Base-by-base conservation (phyloP, 2,113 vertebrate species). In the Ascaphus truei region DNA sequence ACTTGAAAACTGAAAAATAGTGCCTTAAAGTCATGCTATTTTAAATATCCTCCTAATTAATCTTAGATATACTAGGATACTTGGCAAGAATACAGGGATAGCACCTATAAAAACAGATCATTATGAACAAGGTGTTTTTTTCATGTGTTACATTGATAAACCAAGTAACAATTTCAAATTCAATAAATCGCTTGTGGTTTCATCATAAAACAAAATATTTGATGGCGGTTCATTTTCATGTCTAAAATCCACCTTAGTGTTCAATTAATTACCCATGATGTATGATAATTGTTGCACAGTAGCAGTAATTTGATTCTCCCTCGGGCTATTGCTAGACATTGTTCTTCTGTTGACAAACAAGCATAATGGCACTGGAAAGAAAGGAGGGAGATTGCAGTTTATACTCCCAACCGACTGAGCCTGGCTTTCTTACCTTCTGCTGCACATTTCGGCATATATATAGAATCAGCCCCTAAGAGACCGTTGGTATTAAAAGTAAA, bases 181-280 rank as follows among this genome's bases (percentile, higher is more conserved):
- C 9, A 6, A 47, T 47, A 22, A 47, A 8, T 8, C 11, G 20
- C 18, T 47, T 47, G 11, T 47, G 43, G 23, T 47, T 47, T 47
- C 8, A 47, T 22, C 20, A 22, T 22, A 47, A 20, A 47, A 47
- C 16, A 23, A 47, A 23, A 9, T 4, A 11, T 20, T 22, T 47
- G 8, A 11, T 47, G 23, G 7, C 18, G 20, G 16, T 22, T 47
- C 43, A 47, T 22, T 55, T 55, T 12, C 20, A 31, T 30, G 52
- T 30, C 15, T 55, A 55, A 55, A 55, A 27, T 13, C 26, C 27
- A 15, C 50, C 2, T 25, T 16, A 15, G 52, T 16, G 31, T 29
- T 31, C 31, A 55, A 55, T 27, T 55, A 33, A 55, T 55, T 52
- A 52, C n/a, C 27, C 50, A 55, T 55, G 52, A 55, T n/a, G 27